A percentile compares a stretch with the other conserved stretches of the same genome.
phyloP scores from a whole-genome alignment of 2,888 invertebrate species.

The Plutella xylostella region DNA sequence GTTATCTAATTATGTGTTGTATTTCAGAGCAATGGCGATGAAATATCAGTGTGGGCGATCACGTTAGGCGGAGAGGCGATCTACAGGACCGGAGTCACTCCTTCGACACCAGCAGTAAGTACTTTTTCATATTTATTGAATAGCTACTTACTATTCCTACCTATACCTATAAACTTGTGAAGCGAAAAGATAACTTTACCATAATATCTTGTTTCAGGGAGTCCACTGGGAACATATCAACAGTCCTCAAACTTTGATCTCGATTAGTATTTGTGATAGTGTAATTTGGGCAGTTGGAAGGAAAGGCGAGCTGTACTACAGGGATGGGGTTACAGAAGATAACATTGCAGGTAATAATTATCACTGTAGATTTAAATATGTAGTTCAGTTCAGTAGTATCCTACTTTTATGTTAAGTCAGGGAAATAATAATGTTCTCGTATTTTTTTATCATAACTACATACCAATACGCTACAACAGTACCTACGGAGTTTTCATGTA shows the following conservation, averaged over 20 bases:
- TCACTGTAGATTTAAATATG: too few relatives aligned
- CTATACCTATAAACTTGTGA: background rate
- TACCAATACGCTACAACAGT: too few relatives aligned
- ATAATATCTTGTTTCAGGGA: conserved; percentile 63
- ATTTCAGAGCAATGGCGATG: conserved; percentile 43
- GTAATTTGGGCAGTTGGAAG: conserved; percentile 88
- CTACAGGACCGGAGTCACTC: conserved; percentile 81
- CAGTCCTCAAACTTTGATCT: conserved; percentile 82
- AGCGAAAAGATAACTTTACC: background rate
- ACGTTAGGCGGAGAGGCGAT: conserved; percentile 89
- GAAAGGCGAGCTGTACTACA: conserved; percentile 86
- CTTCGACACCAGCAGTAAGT: conserved; percentile 77
- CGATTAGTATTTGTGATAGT: conserved; percentile 78
- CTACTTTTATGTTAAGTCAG: too few relatives aligned
- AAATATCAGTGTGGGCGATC: conserved; percentile 84
- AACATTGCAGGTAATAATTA: conserved; percentile 74
- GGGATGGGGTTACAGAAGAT: conserved; percentile 78
- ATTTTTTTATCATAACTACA: too few relatives aligned
- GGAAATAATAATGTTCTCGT: too few relatives aligned
- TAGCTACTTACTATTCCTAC: too few relatives aligned
- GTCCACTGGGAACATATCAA: conserved; percentile 83
- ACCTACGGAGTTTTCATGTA: too few relatives aligned
- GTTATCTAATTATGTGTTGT: too few relatives aligned
- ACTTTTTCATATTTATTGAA: conserved; percentile 13
- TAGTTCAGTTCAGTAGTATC: too few relatives aligned